phyloP scores from a whole-genome alignment of 2,113 vertebrate genomes.

The Zootoca vivipara region DNA sequence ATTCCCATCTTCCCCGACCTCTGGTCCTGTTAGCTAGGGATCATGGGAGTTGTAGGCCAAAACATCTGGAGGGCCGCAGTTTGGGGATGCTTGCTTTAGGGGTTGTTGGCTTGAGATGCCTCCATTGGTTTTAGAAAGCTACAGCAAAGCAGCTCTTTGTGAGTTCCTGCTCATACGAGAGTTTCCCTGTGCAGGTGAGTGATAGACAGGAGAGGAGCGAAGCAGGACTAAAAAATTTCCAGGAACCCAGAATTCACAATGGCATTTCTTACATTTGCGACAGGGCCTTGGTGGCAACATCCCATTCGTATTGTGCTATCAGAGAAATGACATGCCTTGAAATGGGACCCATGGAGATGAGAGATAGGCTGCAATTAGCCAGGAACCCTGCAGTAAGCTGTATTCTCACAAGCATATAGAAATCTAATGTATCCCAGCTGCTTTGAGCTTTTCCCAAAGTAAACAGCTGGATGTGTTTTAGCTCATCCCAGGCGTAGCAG shows the following conservation, averaged over 20 bases:
- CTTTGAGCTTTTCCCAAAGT: conserved; percentile 47
- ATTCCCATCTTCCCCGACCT: no score
- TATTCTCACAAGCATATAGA: conserved; percentile 35
- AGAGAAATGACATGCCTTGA: conserved; percentile 29
- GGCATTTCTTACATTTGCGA: background rate
- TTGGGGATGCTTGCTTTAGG: no score
- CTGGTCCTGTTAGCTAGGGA: no score
- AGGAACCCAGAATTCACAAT: conserved; percentile 53
- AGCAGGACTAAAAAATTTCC: conserved; percentile 38
- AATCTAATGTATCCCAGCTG: conserved; percentile 53
- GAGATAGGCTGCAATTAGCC: conserved; percentile 48
- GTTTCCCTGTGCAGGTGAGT: conserved; percentile 47
- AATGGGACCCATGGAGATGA: conserved; percentile 36
- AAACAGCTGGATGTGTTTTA: conserved; percentile 57
- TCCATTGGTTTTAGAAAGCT: conserved; percentile 38
- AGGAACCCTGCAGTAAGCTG: conserved; percentile 31
- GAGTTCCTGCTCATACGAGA: conserved; percentile 48
- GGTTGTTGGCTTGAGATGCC: conserved; percentile 30
- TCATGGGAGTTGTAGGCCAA: no score
- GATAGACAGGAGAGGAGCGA: conserved; percentile 47
- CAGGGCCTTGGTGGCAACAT: background rate
- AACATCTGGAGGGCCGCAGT: no score
- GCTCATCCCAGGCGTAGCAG: conserved; percentile 36
- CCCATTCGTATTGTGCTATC: background rate
- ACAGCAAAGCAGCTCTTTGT: conserved; percentile 47